phyloP scores from a whole-genome alignment of 2,113 vertebrate species.

The Antigone vipio region DNA sequence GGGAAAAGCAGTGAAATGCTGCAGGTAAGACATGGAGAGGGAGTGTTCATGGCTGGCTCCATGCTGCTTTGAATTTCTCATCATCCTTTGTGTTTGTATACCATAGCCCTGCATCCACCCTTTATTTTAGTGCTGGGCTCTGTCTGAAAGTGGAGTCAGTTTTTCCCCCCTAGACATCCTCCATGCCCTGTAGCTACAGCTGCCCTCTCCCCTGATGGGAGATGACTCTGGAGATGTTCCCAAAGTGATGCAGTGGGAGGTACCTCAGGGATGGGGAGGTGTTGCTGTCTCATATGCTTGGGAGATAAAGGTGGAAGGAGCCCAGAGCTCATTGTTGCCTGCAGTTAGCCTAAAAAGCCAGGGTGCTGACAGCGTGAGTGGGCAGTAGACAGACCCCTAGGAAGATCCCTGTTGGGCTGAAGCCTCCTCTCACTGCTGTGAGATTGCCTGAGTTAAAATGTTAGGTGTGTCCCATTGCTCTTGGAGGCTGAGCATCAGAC shows the following conservation, averaged over 20 bases:
- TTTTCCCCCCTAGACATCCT: neutral
- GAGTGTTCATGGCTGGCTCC: neutral
- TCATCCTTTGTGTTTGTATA: neutral
- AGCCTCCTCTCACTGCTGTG: neutral
- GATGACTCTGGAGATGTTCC: neutral
- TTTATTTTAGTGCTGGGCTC: neutral
- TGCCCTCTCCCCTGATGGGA: neutral
- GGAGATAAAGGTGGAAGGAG: neutral
- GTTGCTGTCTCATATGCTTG: fast-evolving
- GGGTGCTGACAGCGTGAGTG: fast-evolving
- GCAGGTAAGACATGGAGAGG: neutral
- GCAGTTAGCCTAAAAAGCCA: neutral
- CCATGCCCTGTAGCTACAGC: neutral
- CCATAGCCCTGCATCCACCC: neutral
- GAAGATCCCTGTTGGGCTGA: neutral
- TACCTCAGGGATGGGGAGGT: too few relatives aligned
- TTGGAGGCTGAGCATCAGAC: neutral
- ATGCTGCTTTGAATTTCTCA: fast-evolving
- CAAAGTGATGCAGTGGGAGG: fast-evolving
- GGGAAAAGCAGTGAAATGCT: neutral
- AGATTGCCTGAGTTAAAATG: neutral
- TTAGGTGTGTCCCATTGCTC: neutral
- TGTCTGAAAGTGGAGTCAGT: too few relatives aligned
- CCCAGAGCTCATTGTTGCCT: neutral
- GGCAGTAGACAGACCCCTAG: fast-evolving